A percentile compares a stretch with the other conserved stretches of the same genome.
Conservation (phyloP, 2,113 vertebrate genomes). For the Sceloporus undulatus region DNA sequence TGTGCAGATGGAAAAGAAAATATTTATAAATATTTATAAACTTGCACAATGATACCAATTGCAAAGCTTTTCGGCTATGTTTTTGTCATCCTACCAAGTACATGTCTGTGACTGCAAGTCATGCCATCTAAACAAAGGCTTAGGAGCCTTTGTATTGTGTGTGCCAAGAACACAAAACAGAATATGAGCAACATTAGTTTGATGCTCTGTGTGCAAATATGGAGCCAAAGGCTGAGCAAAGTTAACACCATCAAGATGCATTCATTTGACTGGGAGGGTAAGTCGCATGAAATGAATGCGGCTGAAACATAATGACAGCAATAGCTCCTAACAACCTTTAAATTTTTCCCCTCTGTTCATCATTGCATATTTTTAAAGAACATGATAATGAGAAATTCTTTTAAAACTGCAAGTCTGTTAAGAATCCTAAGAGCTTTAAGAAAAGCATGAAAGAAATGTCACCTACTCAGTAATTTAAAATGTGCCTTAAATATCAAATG, state of each 20-base stretch:
- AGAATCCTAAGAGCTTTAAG: not conserved
- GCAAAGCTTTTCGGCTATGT: conserved; percentile 33
- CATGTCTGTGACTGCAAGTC: conserved; percentile 58
- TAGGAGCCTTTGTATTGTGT: conserved; percentile 49
- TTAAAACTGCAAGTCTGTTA: not conserved
- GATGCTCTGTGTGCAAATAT: conserved; percentile 11
- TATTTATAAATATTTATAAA: conserved; percentile 47
- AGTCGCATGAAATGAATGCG: not conserved
- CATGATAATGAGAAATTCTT: not conserved
- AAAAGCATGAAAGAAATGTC: conserved; percentile 6
- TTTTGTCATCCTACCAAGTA: conserved; percentile 8
- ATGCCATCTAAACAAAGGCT: conserved; percentile 50
- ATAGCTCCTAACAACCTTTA: not conserved
- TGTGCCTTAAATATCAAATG: fast-evolving
- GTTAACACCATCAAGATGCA: conserved; percentile 45
- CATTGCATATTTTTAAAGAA: not conserved
- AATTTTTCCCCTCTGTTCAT: not conserved
- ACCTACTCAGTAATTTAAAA: not conserved
- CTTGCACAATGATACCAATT: conserved; percentile 25
- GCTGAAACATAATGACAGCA: not conserved
- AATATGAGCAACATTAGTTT: conserved; percentile 41
- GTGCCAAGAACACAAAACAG: conserved; percentile 59
- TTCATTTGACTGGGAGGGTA: not conserved
- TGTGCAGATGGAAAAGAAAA: not conserved
- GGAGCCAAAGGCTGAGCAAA: not conserved